Percentiles rank a stretch among this genome's conserved stretches.
These are phyloP conservation scores for Turritopsis dohrnii DNA, from an alignment of 30 jellyfish, hydroid and myxozoan genomes.

Conservation along the genomic window DNA sequence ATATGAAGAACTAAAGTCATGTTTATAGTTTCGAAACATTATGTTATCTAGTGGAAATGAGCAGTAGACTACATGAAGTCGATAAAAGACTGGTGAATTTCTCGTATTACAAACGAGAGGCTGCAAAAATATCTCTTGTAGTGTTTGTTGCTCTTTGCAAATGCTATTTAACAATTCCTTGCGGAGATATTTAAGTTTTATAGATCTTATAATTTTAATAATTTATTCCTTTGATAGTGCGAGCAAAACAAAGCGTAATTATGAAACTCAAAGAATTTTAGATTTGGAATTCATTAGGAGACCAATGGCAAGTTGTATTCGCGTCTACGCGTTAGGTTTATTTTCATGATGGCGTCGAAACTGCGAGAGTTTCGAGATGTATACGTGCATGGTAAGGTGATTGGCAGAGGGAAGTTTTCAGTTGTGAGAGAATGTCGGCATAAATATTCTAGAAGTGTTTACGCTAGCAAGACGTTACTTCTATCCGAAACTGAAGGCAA, in stretches of 20 bases:
- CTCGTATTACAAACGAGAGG: too few species aligned
- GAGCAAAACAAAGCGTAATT: neutral
- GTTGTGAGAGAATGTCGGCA: slow-evolving; percentile 39
- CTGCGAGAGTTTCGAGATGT: slow-evolving; percentile 24
- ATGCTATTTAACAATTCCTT: too few species aligned
- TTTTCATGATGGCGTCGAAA: slow-evolving; percentile 15
- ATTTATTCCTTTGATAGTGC: neutral
- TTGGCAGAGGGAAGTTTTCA: slow-evolving; percentile 78
- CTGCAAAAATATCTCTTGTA: too few species aligned
- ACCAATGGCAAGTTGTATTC: too few species aligned
- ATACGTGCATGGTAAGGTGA: slow-evolving; percentile 29
- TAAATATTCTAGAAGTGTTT: slow-evolving; percentile 9
- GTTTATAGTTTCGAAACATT: neutral
- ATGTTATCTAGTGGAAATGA: neutral
- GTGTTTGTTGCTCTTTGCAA: too few species aligned
- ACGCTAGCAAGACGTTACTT: slow-evolving; percentile 53
- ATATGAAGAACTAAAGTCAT: neutral
- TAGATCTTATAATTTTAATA: neutral
- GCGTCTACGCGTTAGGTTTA: neutral
- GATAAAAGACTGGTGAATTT: too few species aligned
- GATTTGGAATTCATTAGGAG: neutral
- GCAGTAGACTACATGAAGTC: too few species aligned
- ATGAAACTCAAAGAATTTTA: neutral
- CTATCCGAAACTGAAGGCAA: slow-evolving; percentile 18
- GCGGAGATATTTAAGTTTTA: neutral